Conservation (phyloP, 2,113 vertebrate species). For the Myocastor coypus region DNA sequence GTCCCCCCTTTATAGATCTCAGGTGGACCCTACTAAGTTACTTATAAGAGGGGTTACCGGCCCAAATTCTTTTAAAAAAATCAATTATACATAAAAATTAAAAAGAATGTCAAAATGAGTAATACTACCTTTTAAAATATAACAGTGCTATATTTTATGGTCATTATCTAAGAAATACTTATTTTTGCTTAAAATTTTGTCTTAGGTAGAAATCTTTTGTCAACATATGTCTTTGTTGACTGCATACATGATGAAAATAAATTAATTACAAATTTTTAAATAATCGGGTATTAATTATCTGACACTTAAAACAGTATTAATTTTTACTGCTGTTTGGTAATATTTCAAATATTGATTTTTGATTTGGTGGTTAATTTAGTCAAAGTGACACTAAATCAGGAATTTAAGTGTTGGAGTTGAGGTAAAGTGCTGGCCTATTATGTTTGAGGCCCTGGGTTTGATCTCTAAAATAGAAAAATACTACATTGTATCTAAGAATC, state of each 20-base stretch:
- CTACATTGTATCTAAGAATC: constrained; percentile 49
- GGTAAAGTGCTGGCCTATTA: not conserved
- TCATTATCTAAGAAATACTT: constrained; percentile 39
- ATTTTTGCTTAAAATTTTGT: not conserved
- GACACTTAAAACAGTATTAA: constrained; percentile 20
- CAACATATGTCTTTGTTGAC: not conserved
- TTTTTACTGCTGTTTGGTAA: constrained; percentile 41
- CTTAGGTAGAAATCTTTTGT: not conserved
- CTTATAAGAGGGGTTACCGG: not conserved
- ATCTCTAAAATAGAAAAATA: not conserved
- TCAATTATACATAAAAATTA: not conserved
- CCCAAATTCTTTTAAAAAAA: not conserved
- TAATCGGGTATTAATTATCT: not conserved
- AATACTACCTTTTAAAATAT: not conserved
- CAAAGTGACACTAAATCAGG: not conserved
- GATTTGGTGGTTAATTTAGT: not conserved
- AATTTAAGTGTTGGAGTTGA: not conserved
- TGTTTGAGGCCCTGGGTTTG: not conserved
- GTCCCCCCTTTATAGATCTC: not conserved
- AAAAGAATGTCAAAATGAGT: constrained; percentile 18
- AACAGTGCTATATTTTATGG: not conserved
- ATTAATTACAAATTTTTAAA: constrained; percentile 27
- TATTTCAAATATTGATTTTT: not conserved
- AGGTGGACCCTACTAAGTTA: not conserved
- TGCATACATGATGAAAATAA: constrained; percentile 15